phyloP scores from a whole-genome alignment of 2,113 vertebrate genomes.

The Gavialis gangeticus region DNA sequence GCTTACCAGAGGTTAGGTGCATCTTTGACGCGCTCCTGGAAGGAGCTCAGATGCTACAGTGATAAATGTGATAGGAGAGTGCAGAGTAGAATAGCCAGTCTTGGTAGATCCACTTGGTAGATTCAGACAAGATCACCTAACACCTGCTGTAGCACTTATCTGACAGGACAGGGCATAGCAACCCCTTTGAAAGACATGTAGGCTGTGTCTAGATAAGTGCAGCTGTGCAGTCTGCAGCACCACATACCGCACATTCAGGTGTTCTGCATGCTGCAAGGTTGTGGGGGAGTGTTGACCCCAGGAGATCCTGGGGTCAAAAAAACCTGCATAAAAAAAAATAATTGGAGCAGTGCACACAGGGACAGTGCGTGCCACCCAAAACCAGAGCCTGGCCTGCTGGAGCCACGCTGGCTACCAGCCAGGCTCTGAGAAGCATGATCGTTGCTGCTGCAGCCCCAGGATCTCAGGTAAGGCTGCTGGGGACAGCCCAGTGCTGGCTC shows the following conservation, averaged over 20 bases:
- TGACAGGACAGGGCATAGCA: accelerated
- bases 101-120: neutral
- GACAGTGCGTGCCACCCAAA: too few relatives aligned
- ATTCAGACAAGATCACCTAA: accelerated
- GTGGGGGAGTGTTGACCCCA: neutral
- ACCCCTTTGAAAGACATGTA: neutral
- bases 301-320: too few relatives aligned
- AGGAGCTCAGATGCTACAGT: constrained; percentile 33
- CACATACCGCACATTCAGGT: neutral
- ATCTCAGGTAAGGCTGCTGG: too few relatives aligned
- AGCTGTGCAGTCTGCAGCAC: too few relatives aligned
- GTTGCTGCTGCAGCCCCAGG: too few relatives aligned
- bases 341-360: too few relatives aligned
- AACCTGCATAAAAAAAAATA: too few relatives aligned
- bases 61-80: neutral
- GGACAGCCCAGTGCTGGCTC: too few relatives aligned
- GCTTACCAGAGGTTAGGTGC: constrained; percentile 25
- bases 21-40: neutral
- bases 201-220: too few relatives aligned
- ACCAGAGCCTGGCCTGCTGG: too few relatives aligned
- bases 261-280: neutral
- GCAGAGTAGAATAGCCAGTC: accelerated
- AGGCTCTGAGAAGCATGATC: too few relatives aligned
- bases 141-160: accelerated
- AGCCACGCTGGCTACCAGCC: too few relatives aligned